Evolutionary conservation across 2,888 invertebrate species (phyloP), one percentile per base, ranked within the genome.

Genomic region (Atethmia centrago): DNA sequence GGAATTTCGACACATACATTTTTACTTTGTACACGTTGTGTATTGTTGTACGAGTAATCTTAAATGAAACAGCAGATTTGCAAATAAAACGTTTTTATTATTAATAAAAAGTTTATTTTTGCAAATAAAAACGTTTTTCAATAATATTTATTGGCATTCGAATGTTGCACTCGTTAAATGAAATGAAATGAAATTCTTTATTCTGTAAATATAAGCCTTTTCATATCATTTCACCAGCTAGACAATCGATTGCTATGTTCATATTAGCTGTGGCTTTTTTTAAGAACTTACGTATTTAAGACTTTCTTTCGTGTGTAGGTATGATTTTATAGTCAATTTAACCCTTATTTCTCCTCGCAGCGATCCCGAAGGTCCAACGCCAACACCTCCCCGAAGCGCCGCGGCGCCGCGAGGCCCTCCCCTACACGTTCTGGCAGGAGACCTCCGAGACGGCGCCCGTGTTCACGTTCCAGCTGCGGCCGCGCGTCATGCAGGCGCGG

Each of bases 381-480:
- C 96, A 98, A 55, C 97, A 98, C 88, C 94, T 97, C 87, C 96
- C 98, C 63, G 98, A 98, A 89, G 97, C 98, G 40, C 97, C 98
- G 77, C 97, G 99, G 45, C 96, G 98, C 82, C 97, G 99, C 89
- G 98, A 98, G 93, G 97, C 98, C 0, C 96, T 98, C 45, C 98
- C 98, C 5, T 98, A 98, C 95, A 98, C 98, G 79, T 98, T 98
- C 97, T 99, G 99, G 98, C 98, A 98, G 95, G 99, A 99, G 94
- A 98, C 98, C 89, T 98, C 98, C 93, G 99, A 99, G 95, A 98
- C 98, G 89, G 99, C 99, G 80, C 99, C 99, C 79, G 98, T 97
- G 92, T 99, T 99, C 97, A 99, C 99, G 91, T 99, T 99, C 98
- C 98, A 99, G 91, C 97, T 99, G 88, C 98, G 99, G 94, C 99